phyloP scores from a whole-genome alignment of 2,113 vertebrate species.

The Gymnocephalus cernua region DNA sequence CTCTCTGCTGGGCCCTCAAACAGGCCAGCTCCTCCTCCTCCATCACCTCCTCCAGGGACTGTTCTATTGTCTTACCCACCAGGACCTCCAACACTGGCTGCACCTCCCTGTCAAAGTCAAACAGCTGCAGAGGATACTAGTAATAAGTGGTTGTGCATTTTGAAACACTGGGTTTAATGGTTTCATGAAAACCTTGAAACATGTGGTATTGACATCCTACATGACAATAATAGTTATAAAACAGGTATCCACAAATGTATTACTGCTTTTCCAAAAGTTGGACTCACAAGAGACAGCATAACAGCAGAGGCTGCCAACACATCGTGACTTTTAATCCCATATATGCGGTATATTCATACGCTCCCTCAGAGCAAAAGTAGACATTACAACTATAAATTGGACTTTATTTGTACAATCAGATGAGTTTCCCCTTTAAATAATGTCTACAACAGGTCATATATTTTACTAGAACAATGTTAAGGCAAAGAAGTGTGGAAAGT shows the following conservation, averaged over 20 bases:
- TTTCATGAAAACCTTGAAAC: not conserved
- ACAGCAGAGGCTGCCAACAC: not conserved
- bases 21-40: conserved; percentile 94
- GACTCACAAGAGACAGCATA: not conserved
- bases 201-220: not conserved
- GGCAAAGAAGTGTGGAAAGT: not conserved
- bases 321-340: not conserved
- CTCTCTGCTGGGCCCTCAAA: conserved; percentile 83
- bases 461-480: not conserved
- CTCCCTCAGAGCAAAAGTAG: not conserved
- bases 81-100: conserved; percentile 91
- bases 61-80: conserved; percentile 93
- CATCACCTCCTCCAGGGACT: conserved; percentile 93
- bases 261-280: no score
- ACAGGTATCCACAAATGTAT: not conserved
- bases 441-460: not conserved
- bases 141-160: not conserved
- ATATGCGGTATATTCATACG: no score
- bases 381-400: not conserved
- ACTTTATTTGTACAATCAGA: not conserved
- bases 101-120: conserved; percentile 96
- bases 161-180: not conserved
- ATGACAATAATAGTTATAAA: not conserved
- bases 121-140: conserved; percentile 85
- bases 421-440: not conserved